Conservation (phyloP, 2,797 vertebrate species). For the Anguilla pacifica region DNA sequence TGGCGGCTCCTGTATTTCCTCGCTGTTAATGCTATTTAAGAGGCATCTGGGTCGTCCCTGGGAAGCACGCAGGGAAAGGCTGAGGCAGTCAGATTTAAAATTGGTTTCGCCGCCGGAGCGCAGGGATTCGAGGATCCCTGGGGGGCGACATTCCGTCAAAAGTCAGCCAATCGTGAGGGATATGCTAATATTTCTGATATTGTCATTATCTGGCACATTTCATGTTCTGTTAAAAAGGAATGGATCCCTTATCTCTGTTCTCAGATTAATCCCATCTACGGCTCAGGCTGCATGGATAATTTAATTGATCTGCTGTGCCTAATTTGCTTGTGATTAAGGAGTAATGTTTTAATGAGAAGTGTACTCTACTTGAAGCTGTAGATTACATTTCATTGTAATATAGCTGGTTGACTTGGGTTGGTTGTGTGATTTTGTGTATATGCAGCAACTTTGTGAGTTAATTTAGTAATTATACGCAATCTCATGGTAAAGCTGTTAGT, state of each 20-base stretch:
- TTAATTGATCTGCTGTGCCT: not conserved
- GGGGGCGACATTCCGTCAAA: not conserved
- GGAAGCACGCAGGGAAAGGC: not conserved
- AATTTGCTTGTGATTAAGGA: not conserved
- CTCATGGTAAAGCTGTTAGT: not conserved
- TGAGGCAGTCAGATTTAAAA: conserved; percentile 35
- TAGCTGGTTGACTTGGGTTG: not conserved
- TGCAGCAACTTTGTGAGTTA: not conserved
- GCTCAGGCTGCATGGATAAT: not conserved
- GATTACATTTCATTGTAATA: not conserved
- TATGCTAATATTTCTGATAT: conserved; percentile 21
- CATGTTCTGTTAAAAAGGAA: not conserved
- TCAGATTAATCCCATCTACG: not conserved
- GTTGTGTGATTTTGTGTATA: not conserved
- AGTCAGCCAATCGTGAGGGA: conserved; percentile 25
- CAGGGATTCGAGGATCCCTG: conserved; percentile 36
- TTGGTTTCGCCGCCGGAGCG: conserved; percentile 38
- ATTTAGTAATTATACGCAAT: not conserved
- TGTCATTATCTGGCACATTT: conserved; percentile 18
- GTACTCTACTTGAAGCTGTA: not conserved
- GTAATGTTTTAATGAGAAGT: not conserved
- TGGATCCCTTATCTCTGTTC: not conserved
- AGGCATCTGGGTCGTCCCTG: not conserved
- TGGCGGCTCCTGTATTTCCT: not conserved
- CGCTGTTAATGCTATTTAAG: not conserved